Percentiles rank a stretch among this genome's conserved stretches.
These are phyloP conservation scores for Triops longicaudatus DNA, from an alignment of 1,140 invertebrate genomes.

Conservation along the genomic window DNA sequence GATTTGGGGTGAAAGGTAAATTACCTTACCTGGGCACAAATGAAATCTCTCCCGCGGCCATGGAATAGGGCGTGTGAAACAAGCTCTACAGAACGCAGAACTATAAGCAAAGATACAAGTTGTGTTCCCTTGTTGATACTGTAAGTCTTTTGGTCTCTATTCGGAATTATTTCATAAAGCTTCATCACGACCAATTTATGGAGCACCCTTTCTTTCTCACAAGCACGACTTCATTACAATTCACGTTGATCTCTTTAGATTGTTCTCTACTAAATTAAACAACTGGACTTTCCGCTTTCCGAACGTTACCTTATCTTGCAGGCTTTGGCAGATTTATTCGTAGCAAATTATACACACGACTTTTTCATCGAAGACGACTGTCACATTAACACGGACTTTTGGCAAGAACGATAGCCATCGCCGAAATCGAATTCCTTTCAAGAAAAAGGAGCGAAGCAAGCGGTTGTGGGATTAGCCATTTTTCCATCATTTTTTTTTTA, in stretches of 20 bases:
- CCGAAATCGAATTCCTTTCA: not conserved
- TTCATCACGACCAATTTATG: slow-evolving; percentile 1
- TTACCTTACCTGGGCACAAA: slow-evolving; percentile 4
- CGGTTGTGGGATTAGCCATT: too few relatives aligned
- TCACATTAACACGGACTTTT: not conserved
- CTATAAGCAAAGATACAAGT: not conserved
- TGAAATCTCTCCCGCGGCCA: not conserved
- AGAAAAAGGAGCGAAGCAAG: too few relatives aligned
- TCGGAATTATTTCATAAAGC: not conserved
- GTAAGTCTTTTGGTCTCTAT: not conserved
- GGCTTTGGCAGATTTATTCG: not conserved
- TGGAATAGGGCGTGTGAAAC: not conserved
- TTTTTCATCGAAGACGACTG: not conserved
- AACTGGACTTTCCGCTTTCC: not conserved
- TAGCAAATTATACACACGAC: not conserved
- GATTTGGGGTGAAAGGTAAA: slow-evolving; percentile 15
- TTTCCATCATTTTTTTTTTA: too few relatives aligned
- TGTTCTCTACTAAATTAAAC: not conserved
- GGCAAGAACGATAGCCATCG: not conserved
- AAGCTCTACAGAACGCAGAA: not conserved
- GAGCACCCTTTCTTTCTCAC: not conserved
- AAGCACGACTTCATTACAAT: slow-evolving; percentile 3
- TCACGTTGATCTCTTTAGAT: not conserved
- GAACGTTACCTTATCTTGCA: not conserved
- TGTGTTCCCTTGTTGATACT: not conserved